Evolutionary conservation across 1,140 invertebrate species (phyloP).

Genomic region (Parasteatoda tepidariorum): DNA sequence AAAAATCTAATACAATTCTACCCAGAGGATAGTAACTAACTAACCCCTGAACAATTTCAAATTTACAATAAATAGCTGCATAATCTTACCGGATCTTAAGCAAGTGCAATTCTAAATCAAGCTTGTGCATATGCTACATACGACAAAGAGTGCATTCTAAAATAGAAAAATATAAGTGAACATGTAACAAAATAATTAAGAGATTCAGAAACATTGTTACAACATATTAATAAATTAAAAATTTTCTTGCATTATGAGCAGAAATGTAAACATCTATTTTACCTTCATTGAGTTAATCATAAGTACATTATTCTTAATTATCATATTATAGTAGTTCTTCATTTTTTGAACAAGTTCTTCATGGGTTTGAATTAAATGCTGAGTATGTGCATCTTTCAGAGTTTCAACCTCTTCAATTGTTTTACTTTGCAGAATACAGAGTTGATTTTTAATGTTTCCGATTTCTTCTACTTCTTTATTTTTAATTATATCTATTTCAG

Average conservation of each 20-base stretch:
- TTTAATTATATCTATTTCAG: conserved; percentile 37
- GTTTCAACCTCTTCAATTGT: conserved; percentile 16
- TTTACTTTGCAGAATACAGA: background rate
- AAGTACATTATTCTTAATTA: conserved; percentile 47
- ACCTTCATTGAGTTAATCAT: conserved; percentile 24
- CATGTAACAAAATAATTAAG: background rate
- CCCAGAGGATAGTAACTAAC: too few species aligned
- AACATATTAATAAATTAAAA: too few species aligned
- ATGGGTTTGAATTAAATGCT: conserved; percentile 39
- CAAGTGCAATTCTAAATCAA: too few species aligned
- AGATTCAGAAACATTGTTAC: background rate
- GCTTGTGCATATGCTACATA: too few species aligned
- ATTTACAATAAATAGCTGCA: too few species aligned
- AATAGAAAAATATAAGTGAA: background rate
- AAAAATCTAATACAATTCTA: too few species aligned
- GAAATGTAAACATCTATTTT: background rate
- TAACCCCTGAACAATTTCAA: too few species aligned
- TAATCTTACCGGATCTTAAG: too few species aligned
- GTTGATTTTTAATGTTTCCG: background rate
- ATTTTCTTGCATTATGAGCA: background rate
- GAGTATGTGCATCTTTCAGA: conserved; percentile 19
- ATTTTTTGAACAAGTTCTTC: conserved; percentile 35
- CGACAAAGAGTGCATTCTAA: too few species aligned
- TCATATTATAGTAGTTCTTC: conserved; percentile 43
- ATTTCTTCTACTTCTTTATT: conserved; percentile 24